phyloP scores from a whole-genome alignment of 2,888 invertebrate genomes.

The Gasteruption jaculator region DNA sequence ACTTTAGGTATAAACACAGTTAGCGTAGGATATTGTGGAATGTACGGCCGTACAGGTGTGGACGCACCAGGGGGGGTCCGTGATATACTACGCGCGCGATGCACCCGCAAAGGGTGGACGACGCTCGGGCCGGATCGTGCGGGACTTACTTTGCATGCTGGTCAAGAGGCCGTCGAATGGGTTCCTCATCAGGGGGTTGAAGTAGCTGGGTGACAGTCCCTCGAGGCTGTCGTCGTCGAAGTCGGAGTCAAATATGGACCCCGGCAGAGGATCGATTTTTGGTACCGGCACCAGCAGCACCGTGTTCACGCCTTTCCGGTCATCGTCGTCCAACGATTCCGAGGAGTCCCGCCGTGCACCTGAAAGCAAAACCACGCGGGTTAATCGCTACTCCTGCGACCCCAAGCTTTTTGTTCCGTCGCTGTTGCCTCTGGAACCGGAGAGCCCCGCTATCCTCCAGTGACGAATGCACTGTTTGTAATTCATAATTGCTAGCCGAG shows the following conservation, averaged over 20 bases:
- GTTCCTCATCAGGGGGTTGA: constrained; percentile 28
- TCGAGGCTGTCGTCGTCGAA: constrained; percentile 21
- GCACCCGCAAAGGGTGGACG: background rate
- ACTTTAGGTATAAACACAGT: no score
- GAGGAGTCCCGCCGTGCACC: constrained; percentile 24
- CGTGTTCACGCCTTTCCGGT: constrained; percentile 25
- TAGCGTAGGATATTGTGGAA: no score
- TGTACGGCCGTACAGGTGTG: no score
- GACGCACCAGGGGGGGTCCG: no score
- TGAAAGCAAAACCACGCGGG: constrained; percentile 22
- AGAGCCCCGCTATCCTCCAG: no score
- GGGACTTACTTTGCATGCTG: constrained; percentile 25
- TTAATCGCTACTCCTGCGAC: background rate
- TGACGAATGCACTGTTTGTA: no score
- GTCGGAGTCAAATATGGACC: constrained; percentile 17
- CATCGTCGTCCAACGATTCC: constrained; percentile 22
- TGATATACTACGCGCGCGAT: no score
- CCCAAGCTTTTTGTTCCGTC: background rate
- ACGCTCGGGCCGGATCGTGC: background rate
- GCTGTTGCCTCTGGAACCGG: no score
- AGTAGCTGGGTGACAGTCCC: constrained; percentile 20
- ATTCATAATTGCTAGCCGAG: no score
- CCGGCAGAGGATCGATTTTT: no score
- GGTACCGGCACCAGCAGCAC: constrained; percentile 32
- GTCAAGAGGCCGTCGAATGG: constrained; percentile 29